phyloP scores from a whole-genome alignment of 2,888 invertebrate genomes.

The Boloria selene region DNA sequence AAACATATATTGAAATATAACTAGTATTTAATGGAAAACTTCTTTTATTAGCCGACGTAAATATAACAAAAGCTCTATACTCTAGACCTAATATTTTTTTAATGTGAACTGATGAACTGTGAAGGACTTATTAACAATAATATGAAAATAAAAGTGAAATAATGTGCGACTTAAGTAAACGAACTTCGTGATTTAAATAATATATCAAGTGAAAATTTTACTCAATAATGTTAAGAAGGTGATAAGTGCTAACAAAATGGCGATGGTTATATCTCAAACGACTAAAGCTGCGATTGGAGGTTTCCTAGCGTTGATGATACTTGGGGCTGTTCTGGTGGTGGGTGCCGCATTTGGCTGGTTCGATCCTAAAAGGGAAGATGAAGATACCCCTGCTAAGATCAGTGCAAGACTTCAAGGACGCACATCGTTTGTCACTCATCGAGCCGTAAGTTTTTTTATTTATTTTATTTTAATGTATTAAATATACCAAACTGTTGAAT shows the following conservation, averaged over 20 bases:
- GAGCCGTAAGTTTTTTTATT: constrained; percentile 64
- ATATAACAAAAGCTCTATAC: constrained; percentile 16
- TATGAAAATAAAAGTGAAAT: constrained; percentile 11
- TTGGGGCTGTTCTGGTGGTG: constrained; percentile 73
- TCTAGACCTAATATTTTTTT: constrained; percentile 17
- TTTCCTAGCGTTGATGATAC: constrained; percentile 72
- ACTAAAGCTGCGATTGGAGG: constrained; percentile 77
- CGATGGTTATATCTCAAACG: constrained; percentile 79
- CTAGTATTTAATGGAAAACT: constrained; percentile 4
- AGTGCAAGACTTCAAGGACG: constrained; percentile 74
- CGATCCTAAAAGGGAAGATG: constrained; percentile 72
- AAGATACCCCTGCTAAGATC: constrained; percentile 73
- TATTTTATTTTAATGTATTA: neutral
- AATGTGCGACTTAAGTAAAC: constrained; percentile 1
- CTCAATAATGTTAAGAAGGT: constrained; percentile 56
- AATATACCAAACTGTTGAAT: neutral
- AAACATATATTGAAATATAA: constrained; percentile 1
- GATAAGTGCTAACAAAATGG: constrained; percentile 65
- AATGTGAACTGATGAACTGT: constrained; percentile 13
- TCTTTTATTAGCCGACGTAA: constrained; percentile 14
- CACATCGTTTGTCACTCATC: constrained; percentile 75
- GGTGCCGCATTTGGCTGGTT: constrained; percentile 78
- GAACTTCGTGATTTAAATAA: constrained; percentile 4
- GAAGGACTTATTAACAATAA: neutral
- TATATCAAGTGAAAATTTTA: neutral